These are phyloP conservation scores for Tachina lurida DNA, from an alignment of 2,888 invertebrate genomes.

Conservation along the genomic window DNA sequence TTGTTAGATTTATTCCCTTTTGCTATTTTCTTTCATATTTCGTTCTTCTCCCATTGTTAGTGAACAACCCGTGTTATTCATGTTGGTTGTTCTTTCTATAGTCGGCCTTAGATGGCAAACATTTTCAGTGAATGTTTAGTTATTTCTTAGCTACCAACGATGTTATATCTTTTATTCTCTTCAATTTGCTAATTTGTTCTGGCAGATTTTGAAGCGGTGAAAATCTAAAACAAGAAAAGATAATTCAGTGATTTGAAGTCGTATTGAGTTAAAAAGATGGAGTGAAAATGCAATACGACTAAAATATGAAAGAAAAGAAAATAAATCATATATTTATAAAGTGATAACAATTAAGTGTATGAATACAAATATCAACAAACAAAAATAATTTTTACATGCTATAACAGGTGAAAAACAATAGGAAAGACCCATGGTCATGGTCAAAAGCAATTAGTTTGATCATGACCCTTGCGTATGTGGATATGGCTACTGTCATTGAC, in stretches of 20 bases:
- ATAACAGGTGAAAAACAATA: background rate
- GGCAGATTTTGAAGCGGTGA: background rate
- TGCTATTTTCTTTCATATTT: slow-evolving; percentile 26
- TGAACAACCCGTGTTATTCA: slow-evolving; percentile 40
- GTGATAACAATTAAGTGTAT: background rate
- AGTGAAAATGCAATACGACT: background rate
- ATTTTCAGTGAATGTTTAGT: slow-evolving; percentile 76
- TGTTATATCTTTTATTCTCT: slow-evolving; percentile 65
- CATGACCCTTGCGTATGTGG: slow-evolving; percentile 89
- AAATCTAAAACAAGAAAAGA: background rate
- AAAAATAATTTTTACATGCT: background rate
- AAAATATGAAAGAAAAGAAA: background rate
- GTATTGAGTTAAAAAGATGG: background rate
- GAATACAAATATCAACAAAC: background rate
- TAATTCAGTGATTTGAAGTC: background rate
- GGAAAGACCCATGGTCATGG: background rate
- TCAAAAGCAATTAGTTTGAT: slow-evolving; percentile 74
- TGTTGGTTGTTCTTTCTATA: slow-evolving; percentile 60
- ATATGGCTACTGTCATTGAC: slow-evolving; percentile 90
- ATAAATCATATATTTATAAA: slow-evolving; percentile 1
- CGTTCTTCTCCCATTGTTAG: slow-evolving; percentile 34
- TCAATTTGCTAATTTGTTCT: slow-evolving; percentile 10
- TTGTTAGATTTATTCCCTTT: slow-evolving; percentile 36
- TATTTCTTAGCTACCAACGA: slow-evolving; percentile 76
- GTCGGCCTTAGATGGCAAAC: slow-evolving; percentile 77